A percentile compares a stretch with the other conserved stretches of the same genome.
These are phyloP conservation scores for Semicossyphus pulcher DNA, from an alignment of 2,113 vertebrate species.

Conservation along the genomic window DNA sequence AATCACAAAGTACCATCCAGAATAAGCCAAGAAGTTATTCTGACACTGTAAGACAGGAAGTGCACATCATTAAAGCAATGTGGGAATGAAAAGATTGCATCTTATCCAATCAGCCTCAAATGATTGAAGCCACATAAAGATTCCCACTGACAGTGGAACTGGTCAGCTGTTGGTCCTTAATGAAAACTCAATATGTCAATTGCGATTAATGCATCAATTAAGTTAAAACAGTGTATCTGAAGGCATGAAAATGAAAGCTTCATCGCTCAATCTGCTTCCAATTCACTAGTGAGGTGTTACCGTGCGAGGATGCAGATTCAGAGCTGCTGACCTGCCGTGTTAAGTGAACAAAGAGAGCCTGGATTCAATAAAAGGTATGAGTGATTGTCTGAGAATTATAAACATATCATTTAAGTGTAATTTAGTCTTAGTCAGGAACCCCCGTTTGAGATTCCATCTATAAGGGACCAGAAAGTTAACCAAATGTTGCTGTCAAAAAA, in stretches of 20 bases:
- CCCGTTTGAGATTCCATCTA: not conserved
- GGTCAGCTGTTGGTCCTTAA: not conserved
- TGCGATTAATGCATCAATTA: not conserved
- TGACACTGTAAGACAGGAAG: conserved; percentile 13
- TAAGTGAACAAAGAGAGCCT: conserved; percentile 25
- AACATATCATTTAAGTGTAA: conserved; percentile 21
- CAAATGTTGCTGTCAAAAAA: too few relatives aligned
- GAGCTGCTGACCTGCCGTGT: conserved; percentile 32
- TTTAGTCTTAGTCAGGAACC: not conserved
- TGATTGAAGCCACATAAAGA: conserved; percentile 34
- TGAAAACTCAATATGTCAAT: not conserved
- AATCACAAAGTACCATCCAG: conserved; percentile 5
- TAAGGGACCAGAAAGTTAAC: not conserved
- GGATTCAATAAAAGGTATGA: conserved; percentile 59
- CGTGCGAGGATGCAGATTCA: not conserved
- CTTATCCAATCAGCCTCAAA: conserved; percentile 31
- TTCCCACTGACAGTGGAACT: conserved; percentile 6
- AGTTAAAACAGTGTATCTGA: too few relatives aligned
- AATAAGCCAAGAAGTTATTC: conserved; percentile 16
- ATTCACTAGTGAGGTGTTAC: conserved; percentile 18
- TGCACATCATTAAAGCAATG: conserved; percentile 23
- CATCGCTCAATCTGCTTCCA: conserved; percentile 2
- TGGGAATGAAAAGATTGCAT: conserved; percentile 15
- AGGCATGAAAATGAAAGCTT: not conserved
- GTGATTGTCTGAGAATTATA: conserved; percentile 49